Evolutionary conservation across 2,797 vertebrate species (phyloP).

Genomic region (Balearica regulorum): DNA sequence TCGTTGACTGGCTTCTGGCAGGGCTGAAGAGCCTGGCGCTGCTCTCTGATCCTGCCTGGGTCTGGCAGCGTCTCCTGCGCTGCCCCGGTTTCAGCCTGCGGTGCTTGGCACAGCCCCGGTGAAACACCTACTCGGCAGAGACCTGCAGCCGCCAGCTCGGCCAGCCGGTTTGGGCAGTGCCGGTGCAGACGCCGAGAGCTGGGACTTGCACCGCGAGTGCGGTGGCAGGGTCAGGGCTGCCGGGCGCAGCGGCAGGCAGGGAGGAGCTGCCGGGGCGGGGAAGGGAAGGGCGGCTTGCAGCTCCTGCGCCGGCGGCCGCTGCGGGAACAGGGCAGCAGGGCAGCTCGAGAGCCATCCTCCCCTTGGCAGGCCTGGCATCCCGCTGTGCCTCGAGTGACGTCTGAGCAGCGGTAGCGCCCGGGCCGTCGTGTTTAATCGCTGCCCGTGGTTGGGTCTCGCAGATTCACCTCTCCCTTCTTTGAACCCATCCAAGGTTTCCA

Average conservation of each 20-base stretch:
- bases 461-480: not conserved
- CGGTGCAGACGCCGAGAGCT: not conserved
- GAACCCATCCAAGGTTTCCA: not conserved
- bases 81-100: not conserved
- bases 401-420: not conserved
- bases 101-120: not conserved
- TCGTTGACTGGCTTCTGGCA: fast-evolving
- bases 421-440: fast-evolving
- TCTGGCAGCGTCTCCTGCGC: not conserved
- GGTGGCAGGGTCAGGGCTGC: not conserved
- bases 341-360: not conserved
- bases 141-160: not conserved
- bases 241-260: not conserved
- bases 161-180: not conserved
- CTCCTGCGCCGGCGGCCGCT: not conserved
- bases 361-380: fast-evolving
- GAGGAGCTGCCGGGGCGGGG: not conserved
- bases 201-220: fast-evolving
- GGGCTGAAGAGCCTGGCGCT: not conserved
- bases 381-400: fast-evolving
- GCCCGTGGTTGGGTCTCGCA: fast-evolving
- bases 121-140: not conserved
- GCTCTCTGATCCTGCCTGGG: not conserved
- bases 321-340: not conserved
- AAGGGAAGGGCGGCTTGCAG: not conserved